Conservation (phyloP, 1,140 invertebrate species). For the Ceratitis capitata region DNA sequence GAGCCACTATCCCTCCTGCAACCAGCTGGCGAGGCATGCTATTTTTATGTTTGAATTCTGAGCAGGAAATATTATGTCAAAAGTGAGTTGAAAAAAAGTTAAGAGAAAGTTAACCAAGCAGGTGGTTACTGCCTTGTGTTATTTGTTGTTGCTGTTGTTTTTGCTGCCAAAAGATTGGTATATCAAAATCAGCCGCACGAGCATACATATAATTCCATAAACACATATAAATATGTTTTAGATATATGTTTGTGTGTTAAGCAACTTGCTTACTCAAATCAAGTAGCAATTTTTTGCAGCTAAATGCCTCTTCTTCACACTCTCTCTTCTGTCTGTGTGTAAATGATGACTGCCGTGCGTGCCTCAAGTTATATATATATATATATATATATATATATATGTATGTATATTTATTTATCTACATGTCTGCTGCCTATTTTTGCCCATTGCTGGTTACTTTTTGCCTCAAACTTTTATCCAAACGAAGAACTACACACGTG, state of each 20-base stretch:
- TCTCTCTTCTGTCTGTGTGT: not conserved
- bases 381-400: not conserved
- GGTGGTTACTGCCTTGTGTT: not conserved
- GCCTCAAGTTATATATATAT: not conserved
- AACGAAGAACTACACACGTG: constrained; percentile 11
- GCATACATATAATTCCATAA: not conserved
- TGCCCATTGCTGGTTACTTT: not conserved
- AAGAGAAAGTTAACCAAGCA: not conserved
- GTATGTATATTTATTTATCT: not conserved
- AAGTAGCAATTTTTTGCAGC: not conserved
- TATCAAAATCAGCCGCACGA: not conserved
- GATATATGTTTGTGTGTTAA: not conserved
- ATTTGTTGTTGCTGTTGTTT: not conserved
- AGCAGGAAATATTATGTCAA: constrained; percentile 10
- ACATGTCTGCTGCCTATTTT: not conserved
- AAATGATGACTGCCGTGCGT: not conserved
- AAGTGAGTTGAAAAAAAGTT: not conserved
- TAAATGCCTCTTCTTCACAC: not conserved
- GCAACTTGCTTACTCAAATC: not conserved
- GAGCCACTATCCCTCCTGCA: not conserved
- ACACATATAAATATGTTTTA: not conserved
- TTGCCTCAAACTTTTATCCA: not conserved
- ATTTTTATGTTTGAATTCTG: not conserved
- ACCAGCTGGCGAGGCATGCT: not conserved
- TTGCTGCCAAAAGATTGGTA: not conserved